Percentiles rank a stretch among this genome's conserved stretches.
These are phyloP conservation scores for Struthio camelus DNA, from an alignment of 2,113 vertebrate genomes.

Conservation along the genomic window DNA sequence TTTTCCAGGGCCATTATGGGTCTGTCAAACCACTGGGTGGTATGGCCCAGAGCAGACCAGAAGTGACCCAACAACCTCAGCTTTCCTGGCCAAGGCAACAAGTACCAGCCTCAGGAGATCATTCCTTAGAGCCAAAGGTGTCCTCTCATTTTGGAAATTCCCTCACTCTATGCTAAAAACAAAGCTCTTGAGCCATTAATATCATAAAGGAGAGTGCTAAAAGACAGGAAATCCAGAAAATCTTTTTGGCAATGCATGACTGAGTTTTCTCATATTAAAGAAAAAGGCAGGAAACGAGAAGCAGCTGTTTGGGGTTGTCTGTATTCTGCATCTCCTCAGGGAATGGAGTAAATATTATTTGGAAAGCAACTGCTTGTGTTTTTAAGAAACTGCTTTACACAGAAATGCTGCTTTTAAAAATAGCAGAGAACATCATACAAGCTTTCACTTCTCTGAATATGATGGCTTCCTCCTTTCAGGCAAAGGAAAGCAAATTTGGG, in stretches of 20 bases:
- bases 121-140: neutral
- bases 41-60: neutral
- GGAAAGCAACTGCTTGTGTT: neutral
- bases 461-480: neutral
- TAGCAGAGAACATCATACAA: neutral
- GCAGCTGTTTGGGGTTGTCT: neutral
- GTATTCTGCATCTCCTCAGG: neutral
- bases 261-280: neutral
- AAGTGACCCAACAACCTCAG: fast-evolving
- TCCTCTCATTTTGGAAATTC: neutral
- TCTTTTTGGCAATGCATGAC: neutral
- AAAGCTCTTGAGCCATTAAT: neutral
- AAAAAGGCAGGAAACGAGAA: conserved; percentile 4
- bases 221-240: neutral
- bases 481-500: neutral
- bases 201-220: neutral
- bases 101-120: neutral
- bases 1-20: neutral
- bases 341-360: neutral
- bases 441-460: conserved; percentile 29
- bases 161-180: neutral
- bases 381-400: neutral
- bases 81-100: neutral
- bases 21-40: neutral
- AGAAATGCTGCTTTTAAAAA: neutral